Evolutionary conservation across 2,797 vertebrate species (phyloP).

Genomic region (Epinephelus malabaricus): DNA sequence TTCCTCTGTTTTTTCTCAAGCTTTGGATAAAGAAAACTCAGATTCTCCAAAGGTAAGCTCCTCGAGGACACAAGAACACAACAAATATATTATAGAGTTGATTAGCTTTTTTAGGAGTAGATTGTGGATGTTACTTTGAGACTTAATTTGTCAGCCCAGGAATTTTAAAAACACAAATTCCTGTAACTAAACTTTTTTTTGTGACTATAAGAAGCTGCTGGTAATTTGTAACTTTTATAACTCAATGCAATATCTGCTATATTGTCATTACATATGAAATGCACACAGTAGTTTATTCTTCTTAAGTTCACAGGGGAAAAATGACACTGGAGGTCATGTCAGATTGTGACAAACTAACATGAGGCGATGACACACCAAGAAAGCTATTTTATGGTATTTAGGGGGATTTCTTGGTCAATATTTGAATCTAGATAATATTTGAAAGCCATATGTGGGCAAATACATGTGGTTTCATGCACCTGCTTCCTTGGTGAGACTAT

Average conservation of each 20-base stretch:
- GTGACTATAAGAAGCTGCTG: not conserved
- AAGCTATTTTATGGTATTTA: conserved; percentile 11
- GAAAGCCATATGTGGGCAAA: conserved; percentile 18
- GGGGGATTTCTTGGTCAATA: not conserved
- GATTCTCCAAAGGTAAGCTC: conserved; percentile 74
- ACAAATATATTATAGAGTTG: not conserved
- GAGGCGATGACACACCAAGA: not conserved
- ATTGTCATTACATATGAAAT: not conserved
- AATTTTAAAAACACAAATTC: not conserved
- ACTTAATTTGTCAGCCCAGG: not conserved
- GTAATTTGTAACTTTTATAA: not conserved
- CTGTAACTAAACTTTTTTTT: not conserved
- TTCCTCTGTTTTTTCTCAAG: conserved; percentile 63
- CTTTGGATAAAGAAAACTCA: conserved; percentile 66
- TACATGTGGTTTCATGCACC: conserved; percentile 13
- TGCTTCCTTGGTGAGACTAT: conserved; percentile 1
- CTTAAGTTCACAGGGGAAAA: not conserved
- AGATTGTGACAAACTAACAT: conserved; percentile 6
- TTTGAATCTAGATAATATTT: conserved; percentile 17
- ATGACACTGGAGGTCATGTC: not conserved
- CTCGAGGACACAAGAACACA: not conserved
- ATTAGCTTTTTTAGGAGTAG: not conserved
- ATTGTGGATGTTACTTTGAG: not conserved
- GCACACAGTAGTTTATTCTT: not conserved
- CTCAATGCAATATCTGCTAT: not conserved